Base-by-base conservation (phyloP, 53 echinoderm and acorn worm genomes). In the Zoroaster sp. region DNA sequence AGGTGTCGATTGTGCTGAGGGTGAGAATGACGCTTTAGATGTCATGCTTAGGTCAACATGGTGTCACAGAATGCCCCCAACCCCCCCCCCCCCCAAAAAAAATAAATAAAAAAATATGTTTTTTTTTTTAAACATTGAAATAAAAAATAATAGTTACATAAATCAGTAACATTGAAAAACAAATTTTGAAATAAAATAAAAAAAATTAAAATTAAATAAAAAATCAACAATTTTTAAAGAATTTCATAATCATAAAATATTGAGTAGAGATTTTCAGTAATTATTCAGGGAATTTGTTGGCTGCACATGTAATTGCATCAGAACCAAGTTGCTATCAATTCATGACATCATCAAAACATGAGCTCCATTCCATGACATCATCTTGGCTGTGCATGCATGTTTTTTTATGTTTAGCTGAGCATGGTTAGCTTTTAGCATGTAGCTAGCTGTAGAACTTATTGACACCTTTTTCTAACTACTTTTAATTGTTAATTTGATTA, bases 1-100 rank as follows among this genome's bases (percentile, higher is more conserved):
- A 32, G 98, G 98, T 68, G 74, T 74, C 40, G 89, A 95, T 72
- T 98, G 98, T 74, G 89, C 91, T 13, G 93, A 98, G 51, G 95
- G 98, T 96, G 83, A 93, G 93, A 72, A 71, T 78, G 87, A 35
- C 42, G 79, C 31, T 17, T 17, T 15, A 42, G 49, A 35, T 69
- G 85, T 20, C 49, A 71, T 85, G 85, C 85, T 47, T 1, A 35
- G 72, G 72, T 71, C 85, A 85, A 46, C 10, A 14, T 81, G 81
- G 43, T 41, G 52, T 85, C 71, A 36, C 20, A 42, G 70, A 85
- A 47, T 59, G n/a, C n/a, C n/a, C n/a, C n/a, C 28, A 59, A 23
- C 30, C 52, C 1, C 15, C 3, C 52, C 28, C 59, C 53, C 28
- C 2, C 28, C 8, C 8, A 59, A 28, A 1, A 59, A 25, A 25